phyloP scores from a whole-genome alignment of 2,113 vertebrate species.

The Herpailurus yagouaroundi region DNA sequence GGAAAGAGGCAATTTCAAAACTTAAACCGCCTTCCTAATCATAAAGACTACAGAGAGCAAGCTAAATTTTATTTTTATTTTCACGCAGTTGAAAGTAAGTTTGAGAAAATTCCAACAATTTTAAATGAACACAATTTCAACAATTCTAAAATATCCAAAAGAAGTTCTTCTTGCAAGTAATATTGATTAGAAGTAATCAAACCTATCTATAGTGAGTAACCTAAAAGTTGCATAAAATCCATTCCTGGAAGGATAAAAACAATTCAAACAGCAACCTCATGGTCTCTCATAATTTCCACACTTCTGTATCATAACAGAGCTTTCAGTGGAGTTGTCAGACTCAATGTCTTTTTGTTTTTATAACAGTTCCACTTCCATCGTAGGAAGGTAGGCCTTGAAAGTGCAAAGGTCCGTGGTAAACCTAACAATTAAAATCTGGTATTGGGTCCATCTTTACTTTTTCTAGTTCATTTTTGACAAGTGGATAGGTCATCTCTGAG shows the following conservation, averaged over 20 bases:
- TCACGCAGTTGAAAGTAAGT: conserved; percentile 20
- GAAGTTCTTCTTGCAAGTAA: conserved; percentile 1
- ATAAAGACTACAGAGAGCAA: neutral
- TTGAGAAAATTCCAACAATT: neutral
- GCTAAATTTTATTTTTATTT: neutral
- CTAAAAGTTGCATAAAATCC: neutral
- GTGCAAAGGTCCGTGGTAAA: neutral
- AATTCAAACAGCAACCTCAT: neutral
- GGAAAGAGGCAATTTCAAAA: neutral
- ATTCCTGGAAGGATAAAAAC: neutral
- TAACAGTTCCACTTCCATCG: neutral
- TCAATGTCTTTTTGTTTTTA: neutral
- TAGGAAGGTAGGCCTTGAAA: neutral
- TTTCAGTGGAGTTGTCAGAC: neutral
- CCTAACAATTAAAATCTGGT: neutral
- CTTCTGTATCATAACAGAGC: neutral
- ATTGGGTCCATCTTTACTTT: neutral
- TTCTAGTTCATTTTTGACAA: conserved; percentile 19
- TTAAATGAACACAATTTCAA: neutral
- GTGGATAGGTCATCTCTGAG: conserved; percentile 17
- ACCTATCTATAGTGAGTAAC: neutral
- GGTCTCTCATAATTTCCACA: neutral
- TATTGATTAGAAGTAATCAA: neutral
- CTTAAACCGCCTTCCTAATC: neutral
- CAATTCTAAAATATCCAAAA: conserved; percentile 31